Evolutionary conservation across 2,888 invertebrate species (phyloP).

Genomic region (Octonoba sinensis): DNA sequence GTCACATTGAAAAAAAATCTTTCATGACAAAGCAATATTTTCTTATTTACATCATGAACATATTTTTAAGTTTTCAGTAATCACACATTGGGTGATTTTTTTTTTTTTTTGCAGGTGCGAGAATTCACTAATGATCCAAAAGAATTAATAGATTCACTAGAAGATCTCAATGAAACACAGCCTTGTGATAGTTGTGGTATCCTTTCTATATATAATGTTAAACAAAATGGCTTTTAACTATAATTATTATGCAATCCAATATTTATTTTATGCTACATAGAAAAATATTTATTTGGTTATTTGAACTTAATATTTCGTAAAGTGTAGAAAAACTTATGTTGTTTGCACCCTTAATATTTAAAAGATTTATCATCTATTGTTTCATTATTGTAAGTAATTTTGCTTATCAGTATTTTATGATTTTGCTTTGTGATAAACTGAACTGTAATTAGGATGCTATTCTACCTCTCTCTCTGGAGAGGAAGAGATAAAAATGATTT

Average conservation of each 20-base stretch:
- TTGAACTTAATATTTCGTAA: neutral
- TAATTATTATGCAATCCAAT: neutral
- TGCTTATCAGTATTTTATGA: neutral
- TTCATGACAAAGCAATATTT: too few relatives aligned
- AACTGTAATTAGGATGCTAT: too few relatives aligned
- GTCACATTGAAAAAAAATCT: too few relatives aligned
- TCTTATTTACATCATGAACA: too few relatives aligned
- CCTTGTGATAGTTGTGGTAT: constrained; percentile 58
- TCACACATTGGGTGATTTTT: too few relatives aligned
- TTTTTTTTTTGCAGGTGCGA: constrained; percentile 69
- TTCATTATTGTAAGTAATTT: constrained; percentile 65
- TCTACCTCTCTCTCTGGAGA: too few relatives aligned
- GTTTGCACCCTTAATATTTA: constrained; percentile 21
- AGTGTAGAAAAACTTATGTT: constrained; percentile 19
- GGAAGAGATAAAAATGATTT: constrained; percentile 1
- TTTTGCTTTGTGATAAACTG: neutral
- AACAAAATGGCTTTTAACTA: neutral
- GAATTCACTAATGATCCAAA: constrained; percentile 78
- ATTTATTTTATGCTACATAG: neutral
- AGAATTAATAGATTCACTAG: constrained; percentile 75
- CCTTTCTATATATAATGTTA: constrained; percentile 29
- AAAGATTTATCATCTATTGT: constrained; percentile 64
- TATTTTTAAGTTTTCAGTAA: too few relatives aligned
- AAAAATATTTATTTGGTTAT: neutral
- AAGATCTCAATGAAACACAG: constrained; percentile 72